Evolutionary conservation across 2,113 vertebrate genomes (phyloP).

Genomic region (Scopus umbretta): DNA sequence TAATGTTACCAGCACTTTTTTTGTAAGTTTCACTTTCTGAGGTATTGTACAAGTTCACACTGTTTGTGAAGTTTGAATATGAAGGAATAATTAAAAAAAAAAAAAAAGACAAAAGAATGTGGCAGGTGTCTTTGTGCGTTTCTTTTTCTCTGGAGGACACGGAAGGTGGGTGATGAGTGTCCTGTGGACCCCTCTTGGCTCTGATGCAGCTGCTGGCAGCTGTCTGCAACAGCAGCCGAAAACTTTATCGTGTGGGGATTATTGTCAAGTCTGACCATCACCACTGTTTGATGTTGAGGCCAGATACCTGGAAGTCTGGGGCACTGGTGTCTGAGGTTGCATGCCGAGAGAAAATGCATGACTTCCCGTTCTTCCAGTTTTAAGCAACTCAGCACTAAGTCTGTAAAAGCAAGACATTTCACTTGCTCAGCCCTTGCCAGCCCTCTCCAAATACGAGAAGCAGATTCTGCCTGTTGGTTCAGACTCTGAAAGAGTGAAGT

Average conservation of each 20-base stretch:
- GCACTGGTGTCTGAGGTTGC: background rate
- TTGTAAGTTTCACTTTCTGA: constrained; percentile 88
- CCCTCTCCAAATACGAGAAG: background rate
- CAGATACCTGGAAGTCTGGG: background rate
- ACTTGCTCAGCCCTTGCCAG: background rate
- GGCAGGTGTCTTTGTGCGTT: constrained; percentile 33
- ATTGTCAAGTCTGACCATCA: background rate
- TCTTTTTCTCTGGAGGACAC: background rate
- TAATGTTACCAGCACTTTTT: constrained; percentile 88
- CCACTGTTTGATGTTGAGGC: background rate
- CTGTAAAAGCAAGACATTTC: background rate
- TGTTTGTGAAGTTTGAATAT: constrained; percentile 90
- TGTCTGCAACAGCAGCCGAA: background rate
- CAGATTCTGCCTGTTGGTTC: background rate
- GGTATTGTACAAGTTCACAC: constrained; percentile 89
- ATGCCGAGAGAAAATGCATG: background rate
- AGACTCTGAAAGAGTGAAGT: background rate
- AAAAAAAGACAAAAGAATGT: constrained; percentile 62
- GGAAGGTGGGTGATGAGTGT: background rate
- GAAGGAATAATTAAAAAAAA: constrained; percentile 84
- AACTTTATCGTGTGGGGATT: fast-evolving
- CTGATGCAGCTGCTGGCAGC: background rate
- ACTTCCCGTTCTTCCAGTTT: background rate
- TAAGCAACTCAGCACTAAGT: background rate
- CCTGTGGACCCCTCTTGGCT: background rate